Percentiles rank a stretch among this genome's conserved stretches.
Evolutionary conservation across 2,113 vertebrate genomes (phyloP).

Genomic region (Laticauda laticaudata): DNA sequence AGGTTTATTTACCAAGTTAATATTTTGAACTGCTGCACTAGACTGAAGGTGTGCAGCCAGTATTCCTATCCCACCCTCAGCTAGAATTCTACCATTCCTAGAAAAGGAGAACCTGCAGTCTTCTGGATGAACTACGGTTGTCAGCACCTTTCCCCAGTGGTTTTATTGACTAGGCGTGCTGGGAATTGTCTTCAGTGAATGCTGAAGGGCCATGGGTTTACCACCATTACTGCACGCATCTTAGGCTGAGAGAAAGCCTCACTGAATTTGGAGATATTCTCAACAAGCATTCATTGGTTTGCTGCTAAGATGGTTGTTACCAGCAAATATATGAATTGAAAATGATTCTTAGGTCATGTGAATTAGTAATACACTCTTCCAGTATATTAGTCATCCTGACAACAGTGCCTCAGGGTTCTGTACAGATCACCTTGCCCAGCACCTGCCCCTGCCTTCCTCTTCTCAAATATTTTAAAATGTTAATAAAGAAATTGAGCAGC

Average conservation of each 20-base stretch:
- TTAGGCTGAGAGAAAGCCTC: background rate
- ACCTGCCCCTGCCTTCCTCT: background rate
- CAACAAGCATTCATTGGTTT: background rate
- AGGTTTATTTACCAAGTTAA: background rate
- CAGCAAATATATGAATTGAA: background rate
- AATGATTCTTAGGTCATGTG: background rate
- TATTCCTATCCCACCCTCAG: no score
- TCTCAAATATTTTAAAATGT: background rate
- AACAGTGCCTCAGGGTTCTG: background rate
- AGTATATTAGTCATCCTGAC: conserved; percentile 7
- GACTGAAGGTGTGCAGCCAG: background rate
- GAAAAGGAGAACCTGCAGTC: background rate
- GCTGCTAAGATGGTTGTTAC: background rate
- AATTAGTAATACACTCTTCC: background rate
- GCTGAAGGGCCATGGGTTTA: background rate
- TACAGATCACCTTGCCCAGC: background rate
- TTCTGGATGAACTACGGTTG: background rate
- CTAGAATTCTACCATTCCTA: background rate
- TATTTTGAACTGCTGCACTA: background rate
- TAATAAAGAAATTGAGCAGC: background rate
- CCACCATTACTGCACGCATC: background rate
- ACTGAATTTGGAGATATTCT: background rate
- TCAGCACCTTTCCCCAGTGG: background rate
- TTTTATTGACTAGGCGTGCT: background rate
- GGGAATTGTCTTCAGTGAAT: background rate